These are phyloP conservation scores for Malurus melanocephalus DNA, from an alignment of 2,113 vertebrate species.

Conservation along the genomic window DNA sequence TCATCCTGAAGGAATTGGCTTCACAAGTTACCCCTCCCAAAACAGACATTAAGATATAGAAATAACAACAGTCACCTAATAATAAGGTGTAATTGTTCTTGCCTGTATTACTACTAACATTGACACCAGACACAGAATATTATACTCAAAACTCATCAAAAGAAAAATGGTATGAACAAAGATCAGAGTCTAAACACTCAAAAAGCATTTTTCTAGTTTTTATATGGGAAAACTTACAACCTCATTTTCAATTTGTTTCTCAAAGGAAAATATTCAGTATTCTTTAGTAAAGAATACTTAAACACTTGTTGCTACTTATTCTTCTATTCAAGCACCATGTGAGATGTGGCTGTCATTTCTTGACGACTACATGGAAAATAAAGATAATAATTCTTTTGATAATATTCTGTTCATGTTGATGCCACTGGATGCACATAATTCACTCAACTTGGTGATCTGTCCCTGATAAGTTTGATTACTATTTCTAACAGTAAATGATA, in stretches of 20 bases:
- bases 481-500: background rate
- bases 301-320: background rate
- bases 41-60: background rate
- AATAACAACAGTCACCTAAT: background rate
- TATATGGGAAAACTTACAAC: background rate
- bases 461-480: background rate
- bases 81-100: background rate
- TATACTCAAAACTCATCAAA: background rate
- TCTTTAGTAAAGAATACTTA: background rate
- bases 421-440: background rate
- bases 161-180: background rate
- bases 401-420: background rate
- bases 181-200: background rate
- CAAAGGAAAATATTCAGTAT: background rate
- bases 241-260: background rate
- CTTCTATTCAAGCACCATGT: background rate
- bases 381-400: background rate
- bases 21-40: background rate
- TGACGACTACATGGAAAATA: background rate
- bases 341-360: background rate
- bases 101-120: background rate
- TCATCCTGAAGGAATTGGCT: slow-evolving; percentile 11
- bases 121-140: background rate
- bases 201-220: background rate
- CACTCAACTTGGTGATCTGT: background rate